Conservation (phyloP, 2,113 vertebrate species). For the Panthera tigris region DNA sequence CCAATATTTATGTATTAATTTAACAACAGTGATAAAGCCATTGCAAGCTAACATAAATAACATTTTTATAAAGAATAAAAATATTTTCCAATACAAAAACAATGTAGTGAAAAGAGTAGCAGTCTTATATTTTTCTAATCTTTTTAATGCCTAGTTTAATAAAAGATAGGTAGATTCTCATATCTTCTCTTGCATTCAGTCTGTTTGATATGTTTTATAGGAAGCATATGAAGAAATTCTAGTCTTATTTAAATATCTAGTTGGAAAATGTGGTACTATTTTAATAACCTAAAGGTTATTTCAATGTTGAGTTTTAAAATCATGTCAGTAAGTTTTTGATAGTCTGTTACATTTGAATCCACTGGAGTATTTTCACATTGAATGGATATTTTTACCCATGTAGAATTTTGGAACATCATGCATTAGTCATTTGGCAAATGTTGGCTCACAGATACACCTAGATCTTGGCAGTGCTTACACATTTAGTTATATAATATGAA, state of each 20-base stretch:
- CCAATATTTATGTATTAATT: background rate
- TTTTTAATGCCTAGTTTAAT: background rate
- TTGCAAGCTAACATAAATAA: background rate
- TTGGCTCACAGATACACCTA: background rate
- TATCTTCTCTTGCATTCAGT: background rate
- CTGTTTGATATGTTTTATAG: background rate
- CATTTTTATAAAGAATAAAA: background rate
- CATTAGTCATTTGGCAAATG: background rate
- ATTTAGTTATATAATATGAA: background rate
- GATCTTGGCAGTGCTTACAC: background rate
- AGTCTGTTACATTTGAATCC: background rate
- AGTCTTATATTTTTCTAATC: background rate
- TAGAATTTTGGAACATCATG: background rate
- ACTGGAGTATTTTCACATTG: background rate
- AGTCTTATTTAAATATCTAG: background rate
- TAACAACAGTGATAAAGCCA: background rate
- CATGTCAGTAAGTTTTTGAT: constrained; percentile 21
- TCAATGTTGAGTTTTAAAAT: background rate
- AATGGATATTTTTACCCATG: background rate
- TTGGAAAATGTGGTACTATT: background rate
- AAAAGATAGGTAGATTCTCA: background rate
- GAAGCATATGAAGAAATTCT: background rate
- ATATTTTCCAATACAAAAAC: background rate
- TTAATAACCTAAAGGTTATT: background rate
- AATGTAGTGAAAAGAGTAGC: background rate